Base-by-base conservation (phyloP, 2,113 vertebrate species). In the Plecturocebus donacophilus region DNA sequence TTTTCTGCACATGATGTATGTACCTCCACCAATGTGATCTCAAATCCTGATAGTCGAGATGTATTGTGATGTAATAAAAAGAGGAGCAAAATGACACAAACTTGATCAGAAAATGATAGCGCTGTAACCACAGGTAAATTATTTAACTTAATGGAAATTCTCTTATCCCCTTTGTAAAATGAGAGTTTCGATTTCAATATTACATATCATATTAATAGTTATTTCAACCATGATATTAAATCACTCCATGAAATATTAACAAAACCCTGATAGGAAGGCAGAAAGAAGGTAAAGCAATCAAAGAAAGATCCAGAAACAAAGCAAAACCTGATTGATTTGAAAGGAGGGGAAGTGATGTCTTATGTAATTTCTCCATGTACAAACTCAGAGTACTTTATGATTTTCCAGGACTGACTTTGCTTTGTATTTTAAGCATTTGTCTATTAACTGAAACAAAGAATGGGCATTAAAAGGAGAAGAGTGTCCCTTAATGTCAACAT, bases 381-480 rank as follows among this genome's bases (percentile, higher is more conserved):
- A 86, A 42, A 89, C 23, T 47, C 52, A 80, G 35, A 87, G 21
- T 80, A 25, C 5, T 56, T 73, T 35, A 91, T 19, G 56, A 40
- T 64, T 40, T 30, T 19, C 17, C 4, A 90, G 73, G 14, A 81
- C 61, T 32, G 42, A 45, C 3, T 91, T 56, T 64, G 23, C 20
- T 8, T 61, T 91, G 10, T 64, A 73, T 77, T 84, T 76, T 64
- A 79, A 87, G 8, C 6, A 83, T 32, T 79, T 45, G 0, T 81
- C 27, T 83, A 3, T 47, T 25, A 47, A 45, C 2, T 71, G 16
- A 38, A 80, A 47, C 5, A 56, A 32, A 38, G 10, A 64, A 58
- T 71, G 14, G 10, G 20, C 4, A 1, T 3, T 17, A 45, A 61
- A 85, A 11, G n/a, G 23, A 23, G 49, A 77, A 0, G 2, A 3